Conservation (phyloP, 1,140 invertebrate species). For the Drosophila elegans region DNA sequence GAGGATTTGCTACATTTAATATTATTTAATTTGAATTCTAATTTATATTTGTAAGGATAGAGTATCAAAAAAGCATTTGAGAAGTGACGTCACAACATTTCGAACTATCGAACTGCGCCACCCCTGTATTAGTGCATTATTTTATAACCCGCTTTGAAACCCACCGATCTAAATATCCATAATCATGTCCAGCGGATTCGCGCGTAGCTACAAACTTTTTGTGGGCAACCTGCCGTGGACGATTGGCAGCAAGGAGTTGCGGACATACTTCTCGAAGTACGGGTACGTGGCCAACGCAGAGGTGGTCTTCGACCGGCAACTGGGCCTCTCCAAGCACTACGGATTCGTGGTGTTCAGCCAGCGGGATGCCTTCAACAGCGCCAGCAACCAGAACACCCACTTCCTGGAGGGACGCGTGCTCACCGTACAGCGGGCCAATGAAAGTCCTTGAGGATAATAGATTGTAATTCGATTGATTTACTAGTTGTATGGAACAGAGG, state of each 20-base stretch:
- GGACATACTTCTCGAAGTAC: slow-evolving; percentile 91
- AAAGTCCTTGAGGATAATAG: slow-evolving; percentile 22
- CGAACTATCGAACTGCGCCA: background rate
- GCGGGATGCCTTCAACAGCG: slow-evolving; percentile 73
- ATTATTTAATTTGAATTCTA: too few relatives aligned
- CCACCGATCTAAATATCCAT: background rate
- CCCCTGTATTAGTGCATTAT: background rate
- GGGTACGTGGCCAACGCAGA: slow-evolving; percentile 88
- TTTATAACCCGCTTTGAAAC: background rate
- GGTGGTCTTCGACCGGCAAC: slow-evolving; percentile 90
- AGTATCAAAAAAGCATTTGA: background rate
- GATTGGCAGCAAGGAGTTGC: slow-evolving; percentile 88
- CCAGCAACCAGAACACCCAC: slow-evolving; percentile 78
- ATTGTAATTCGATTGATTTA: slow-evolving; percentile 2
- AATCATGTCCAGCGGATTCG: slow-evolving; percentile 63
- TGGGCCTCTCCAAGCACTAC: slow-evolving; percentile 90
- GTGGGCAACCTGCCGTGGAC: slow-evolving; percentile 92
- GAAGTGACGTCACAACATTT: background rate
- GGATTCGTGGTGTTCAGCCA: slow-evolving; percentile 90
- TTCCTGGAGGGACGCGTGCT: slow-evolving; percentile 78
- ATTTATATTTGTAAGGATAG: too few relatives aligned
- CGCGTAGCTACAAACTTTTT: slow-evolving; percentile 87
- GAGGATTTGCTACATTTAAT: too few relatives aligned
- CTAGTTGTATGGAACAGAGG: background rate
- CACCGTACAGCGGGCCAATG: slow-evolving; percentile 74